phyloP scores from a whole-genome alignment of 2,797 vertebrate genomes.

The Perodicticus potto region DNA sequence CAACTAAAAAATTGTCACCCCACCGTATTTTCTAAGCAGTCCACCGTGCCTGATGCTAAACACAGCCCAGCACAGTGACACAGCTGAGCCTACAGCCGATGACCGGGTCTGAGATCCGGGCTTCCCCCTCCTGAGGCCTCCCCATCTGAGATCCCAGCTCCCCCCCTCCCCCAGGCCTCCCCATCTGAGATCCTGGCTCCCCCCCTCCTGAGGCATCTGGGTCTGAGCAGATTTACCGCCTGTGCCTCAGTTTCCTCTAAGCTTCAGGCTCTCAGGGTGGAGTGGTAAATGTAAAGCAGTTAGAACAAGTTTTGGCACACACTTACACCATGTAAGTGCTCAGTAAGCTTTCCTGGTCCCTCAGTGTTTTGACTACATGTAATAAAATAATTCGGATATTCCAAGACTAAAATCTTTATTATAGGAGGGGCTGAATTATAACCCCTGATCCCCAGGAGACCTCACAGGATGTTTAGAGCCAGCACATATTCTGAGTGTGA shows the following conservation, averaged over 20 bases:
- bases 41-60: neutral
- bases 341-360: neutral
- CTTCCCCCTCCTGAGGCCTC: too few species aligned
- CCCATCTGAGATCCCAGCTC: too few species aligned
- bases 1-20: slow-evolving; percentile 75
- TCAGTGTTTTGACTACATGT: neutral
- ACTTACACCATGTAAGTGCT: neutral
- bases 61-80: neutral
- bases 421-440: neutral
- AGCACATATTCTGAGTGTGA: neutral
- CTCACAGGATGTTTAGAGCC: neutral
- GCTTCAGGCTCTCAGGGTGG: neutral
- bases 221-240: neutral
- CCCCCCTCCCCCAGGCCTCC: too few species aligned
- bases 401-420: neutral
- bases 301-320: neutral
- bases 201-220: neutral
- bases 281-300: neutral
- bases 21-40: slow-evolving; percentile 79
- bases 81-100: neutral
- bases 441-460: too few species aligned
- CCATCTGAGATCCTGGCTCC: neutral
- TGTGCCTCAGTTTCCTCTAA: neutral
- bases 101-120: neutral
- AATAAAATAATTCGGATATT: neutral